Base-by-base conservation (phyloP, 1,140 invertebrate species). In the Tribolium madens region DNA sequence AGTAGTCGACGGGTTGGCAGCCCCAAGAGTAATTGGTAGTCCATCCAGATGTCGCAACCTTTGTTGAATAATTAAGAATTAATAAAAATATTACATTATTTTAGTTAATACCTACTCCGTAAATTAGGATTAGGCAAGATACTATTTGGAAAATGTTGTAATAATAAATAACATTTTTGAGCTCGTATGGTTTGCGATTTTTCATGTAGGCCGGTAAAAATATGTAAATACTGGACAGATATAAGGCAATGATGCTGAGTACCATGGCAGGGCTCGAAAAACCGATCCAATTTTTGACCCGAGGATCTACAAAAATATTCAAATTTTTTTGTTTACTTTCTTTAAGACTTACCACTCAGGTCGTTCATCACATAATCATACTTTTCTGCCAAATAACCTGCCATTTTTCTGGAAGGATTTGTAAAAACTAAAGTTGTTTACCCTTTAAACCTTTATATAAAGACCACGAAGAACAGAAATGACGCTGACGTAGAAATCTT, bases 1-100 rank as follows among this genome's bases (percentile, higher is more conserved):
- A 91, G 84, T 91, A 95, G 64, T 91, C 90, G 0, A 94, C 87
- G 0, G 91, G 90, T 83, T 94, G 88, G 83, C 94, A 90, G 53
- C 87, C 83, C 85, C 88, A 89, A 80, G 83, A 90, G 87, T 89
- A 91, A 78, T 88, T 42, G 21, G 76, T 77, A 70, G 75, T 50
- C 81, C 80, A 82, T 53, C 81, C 81, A 52, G 79, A 76, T 15
- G 60, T 82, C 12, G 31, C 10, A 3, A 77, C 52, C 68, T 78
- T 13, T 7, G 2, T 12, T 46, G 2, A 46, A 46, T 17, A 73
- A 15, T 52, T 42, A 68, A 10, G n/a, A 48, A 46, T 57, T 31
- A 31, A 36, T 36, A 15, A 52, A 12, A 50, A 69, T n/a, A n/a
- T 17, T 21, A 14, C 26, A 75, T 33, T 26, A 12, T 75, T 46